Conservation (phyloP, 2,113 vertebrate species). For the Lophura nycthemera region DNA sequence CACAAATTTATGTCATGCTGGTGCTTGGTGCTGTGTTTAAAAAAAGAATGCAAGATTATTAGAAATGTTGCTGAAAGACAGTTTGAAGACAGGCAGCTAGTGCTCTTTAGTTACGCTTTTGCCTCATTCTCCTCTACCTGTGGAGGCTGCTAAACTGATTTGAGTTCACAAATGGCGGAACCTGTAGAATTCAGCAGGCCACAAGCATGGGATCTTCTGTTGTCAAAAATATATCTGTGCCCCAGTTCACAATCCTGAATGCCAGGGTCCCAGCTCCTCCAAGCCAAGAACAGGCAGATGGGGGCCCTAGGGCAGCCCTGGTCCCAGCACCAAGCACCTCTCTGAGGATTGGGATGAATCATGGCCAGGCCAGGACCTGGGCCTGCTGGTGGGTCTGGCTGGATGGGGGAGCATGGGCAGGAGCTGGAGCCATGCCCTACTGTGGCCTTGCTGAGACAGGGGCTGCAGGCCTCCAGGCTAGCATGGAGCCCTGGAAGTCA, state of each 20-base stretch:
- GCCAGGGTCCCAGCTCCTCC: not conserved
- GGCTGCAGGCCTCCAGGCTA: fast-evolving
- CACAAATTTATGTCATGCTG: not conserved
- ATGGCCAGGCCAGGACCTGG: fast-evolving
- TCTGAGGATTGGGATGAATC: fast-evolving
- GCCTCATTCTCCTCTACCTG: not conserved
- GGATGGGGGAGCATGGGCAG: fast-evolving
- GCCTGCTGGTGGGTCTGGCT: not conserved
- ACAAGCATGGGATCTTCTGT: not conserved
- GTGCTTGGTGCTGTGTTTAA: not conserved
- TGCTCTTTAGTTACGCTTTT: not conserved
- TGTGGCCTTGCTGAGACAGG: fast-evolving
- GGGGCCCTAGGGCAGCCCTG: not conserved
- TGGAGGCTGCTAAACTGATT: not conserved
- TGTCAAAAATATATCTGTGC: not conserved
- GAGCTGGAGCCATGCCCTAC: not conserved
- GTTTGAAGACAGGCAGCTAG: not conserved
- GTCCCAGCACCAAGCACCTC: not conserved
- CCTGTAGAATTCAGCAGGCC: not conserved
- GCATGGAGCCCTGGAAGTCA: too few relatives aligned
- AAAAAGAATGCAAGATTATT: not conserved
- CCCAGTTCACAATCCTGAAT: not conserved
- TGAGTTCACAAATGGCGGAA: not conserved
- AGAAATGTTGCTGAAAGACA: not conserved
- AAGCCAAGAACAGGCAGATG: not conserved